Evolutionary conservation across 2,888 invertebrate species (phyloP), one percentile per base, ranked within the genome.

Genomic region (Deilephila porcellus): DNA sequence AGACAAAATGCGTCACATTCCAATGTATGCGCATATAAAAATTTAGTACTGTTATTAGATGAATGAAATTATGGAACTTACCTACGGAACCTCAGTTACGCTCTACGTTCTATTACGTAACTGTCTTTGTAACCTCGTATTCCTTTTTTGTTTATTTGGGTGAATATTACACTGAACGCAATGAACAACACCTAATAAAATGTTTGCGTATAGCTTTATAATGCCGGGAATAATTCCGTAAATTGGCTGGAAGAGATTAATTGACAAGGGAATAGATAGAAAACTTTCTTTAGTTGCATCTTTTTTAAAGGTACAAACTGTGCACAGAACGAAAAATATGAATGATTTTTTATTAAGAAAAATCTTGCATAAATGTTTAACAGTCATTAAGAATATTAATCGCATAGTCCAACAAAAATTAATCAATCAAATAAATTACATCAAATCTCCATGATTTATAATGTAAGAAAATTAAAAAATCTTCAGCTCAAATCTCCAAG

Each of bases 21-120:
- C 79, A 89, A 90, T 86, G 78, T 89, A 91, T 91, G 91, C 90
- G 90, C 91, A 91, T 91, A 91, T 86, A 85, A 89, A 88, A 87
- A 84, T 85, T 86, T 82, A 81, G 88, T 88, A 85, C 84, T 83
- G 84, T 86, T 86, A 88, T 87, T 87, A 85, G 82, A 84, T 87
- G 88, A 89, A 90, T 89, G 84, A 83, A 86, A 88, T 88, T 87
- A 87, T 82, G 86, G 84, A 84, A 85, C 81, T 78, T 82, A 80
- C 83, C 79, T 82, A 80, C 82, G 81, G 80, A 85, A 82, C 80
- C 79, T 78, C 78, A 79, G 76, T 79, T 76, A 77, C 80, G 75
- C 74, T 76, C 75, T 78, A 76, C 77, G 79, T 78, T 80, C 56
- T 83, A 82, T 82, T 82, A 77, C 80, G 79, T 79, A 79, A 80